phyloP scores from a whole-genome alignment of 2,888 invertebrate species.

The Rhyacophila evoluta region DNA sequence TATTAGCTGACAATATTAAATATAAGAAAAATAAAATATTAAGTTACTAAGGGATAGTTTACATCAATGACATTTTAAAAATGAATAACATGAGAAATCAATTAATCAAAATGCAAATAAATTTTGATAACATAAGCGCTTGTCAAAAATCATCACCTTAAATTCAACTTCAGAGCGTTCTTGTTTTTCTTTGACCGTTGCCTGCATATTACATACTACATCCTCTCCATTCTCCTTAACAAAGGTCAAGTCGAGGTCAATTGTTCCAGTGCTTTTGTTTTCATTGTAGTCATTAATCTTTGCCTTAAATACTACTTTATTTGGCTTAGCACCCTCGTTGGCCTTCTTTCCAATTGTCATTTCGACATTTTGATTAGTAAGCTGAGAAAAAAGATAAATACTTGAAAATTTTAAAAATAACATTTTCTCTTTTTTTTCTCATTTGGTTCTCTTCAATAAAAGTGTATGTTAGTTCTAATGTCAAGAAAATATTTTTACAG shows the following conservation, averaged over 20 bases:
- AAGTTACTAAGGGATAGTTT: too few relatives aligned
- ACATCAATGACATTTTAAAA: too few relatives aligned
- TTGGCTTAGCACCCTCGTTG: conserved; percentile 33
- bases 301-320: conserved; percentile 60
- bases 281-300: conserved; percentile 61
- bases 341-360: not conserved
- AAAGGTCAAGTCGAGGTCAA: conserved; percentile 60
- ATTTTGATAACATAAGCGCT: too few relatives aligned
- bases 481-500: too few relatives aligned
- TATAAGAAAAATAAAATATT: too few relatives aligned
- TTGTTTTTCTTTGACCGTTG: conserved; percentile 61
- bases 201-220: conserved; percentile 54
- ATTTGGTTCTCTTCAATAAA: too few relatives aligned
- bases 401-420: too few relatives aligned
- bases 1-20: too few relatives aligned
- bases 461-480: too few relatives aligned
- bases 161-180: conserved; percentile 55
- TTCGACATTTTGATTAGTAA: not conserved
- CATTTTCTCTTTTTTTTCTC: too few relatives aligned
- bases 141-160: conserved; percentile 36
- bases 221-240: conserved; percentile 61
- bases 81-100: too few relatives aligned
- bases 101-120: too few relatives aligned
- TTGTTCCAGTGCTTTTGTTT: conserved; percentile 59
- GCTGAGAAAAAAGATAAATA: not conserved